Evolutionary conservation across 2,797 vertebrate species (phyloP).

Genomic region (Oceanodroma leucorhoa): DNA sequence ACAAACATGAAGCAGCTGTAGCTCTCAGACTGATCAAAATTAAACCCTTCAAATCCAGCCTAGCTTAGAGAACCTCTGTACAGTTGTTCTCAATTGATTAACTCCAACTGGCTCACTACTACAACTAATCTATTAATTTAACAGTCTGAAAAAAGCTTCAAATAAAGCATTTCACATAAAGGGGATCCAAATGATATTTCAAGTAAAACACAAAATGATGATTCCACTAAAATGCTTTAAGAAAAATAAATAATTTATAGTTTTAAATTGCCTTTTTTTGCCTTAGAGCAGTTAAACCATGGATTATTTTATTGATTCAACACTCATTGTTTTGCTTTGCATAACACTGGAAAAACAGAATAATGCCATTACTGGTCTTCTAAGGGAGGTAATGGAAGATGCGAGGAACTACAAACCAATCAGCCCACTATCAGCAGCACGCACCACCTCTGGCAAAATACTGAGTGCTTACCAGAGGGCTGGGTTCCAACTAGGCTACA

Average conservation of each 20-base stretch:
- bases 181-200: constrained; percentile 23
- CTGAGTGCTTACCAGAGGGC: neutral
- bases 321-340: neutral
- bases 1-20: constrained; percentile 71
- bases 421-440: neutral
- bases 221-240: constrained; percentile 10
- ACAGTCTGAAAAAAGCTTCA: constrained; percentile 48
- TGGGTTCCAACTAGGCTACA: neutral
- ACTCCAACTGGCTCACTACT: constrained; percentile 55
- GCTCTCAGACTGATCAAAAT: constrained; percentile 47
- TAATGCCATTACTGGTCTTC: constrained; percentile 18
- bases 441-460: constrained; percentile 3
- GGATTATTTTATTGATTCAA: constrained; percentile 26
- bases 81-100: constrained; percentile 61
- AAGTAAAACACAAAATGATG: constrained; percentile 26
- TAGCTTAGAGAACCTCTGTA: constrained; percentile 51
- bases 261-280: constrained; percentile 4
- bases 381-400: constrained; percentile 14
- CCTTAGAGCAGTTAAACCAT: constrained; percentile 6
- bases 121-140: constrained; percentile 65
- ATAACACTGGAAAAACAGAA: neutral
- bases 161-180: constrained; percentile 33
- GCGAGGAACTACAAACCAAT: neutral
- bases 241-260: constrained; percentile 28
- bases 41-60: constrained; percentile 66